Evolutionary conservation across 1,140 invertebrate species (phyloP), one percentile per base, ranked within the genome.

Genomic region (Drosophila serrata): DNA sequence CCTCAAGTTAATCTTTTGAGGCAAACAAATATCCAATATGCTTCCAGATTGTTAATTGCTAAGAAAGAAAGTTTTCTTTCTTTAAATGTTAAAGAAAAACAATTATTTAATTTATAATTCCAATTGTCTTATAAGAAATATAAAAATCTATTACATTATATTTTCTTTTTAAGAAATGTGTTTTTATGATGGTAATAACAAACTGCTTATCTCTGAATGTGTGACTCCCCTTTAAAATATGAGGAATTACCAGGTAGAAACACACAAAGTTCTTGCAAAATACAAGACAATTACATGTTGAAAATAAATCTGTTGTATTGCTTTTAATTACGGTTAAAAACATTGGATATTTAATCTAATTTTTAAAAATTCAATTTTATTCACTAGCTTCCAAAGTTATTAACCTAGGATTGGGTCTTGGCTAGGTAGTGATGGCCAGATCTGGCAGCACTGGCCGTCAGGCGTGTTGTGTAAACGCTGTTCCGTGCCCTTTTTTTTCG

Each of bases 391-490:
- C 15, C 46, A 27, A 48, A 29, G 46, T 31, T 31, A 6, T 17
- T 6, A 5, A 49, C 46, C 15, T 1, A 12, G 46, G 46, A 17
- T 31, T 17, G 27, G 12, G 46, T 31, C 46, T 31, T 11, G 12
- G 27, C 46, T 49, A 49, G 3, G 0, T 9, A 15, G 7, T 5
- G 45, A 15, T 6, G 7, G 6, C 11, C 12, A 51, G 19, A 19
- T n/a, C 2, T 17, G 19, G 61, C 51, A 56, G 11, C 60, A 19
- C 37, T 42, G 60, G 17, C 27, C 27, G 46, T 49, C 46, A 49
- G 48, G 48, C 48, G 48, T 49, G 48, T 49, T 49, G 48, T 49
- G 48, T 49, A 49, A 49, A 49, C 48, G 60, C 60, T 57, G 60
- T 63, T 56, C 49, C 33, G 51, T 64, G 22, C 31, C 65, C n/a